phyloP scores from a whole-genome alignment of 2,888 invertebrate genomes.

The Drosophila mayaguana region DNA sequence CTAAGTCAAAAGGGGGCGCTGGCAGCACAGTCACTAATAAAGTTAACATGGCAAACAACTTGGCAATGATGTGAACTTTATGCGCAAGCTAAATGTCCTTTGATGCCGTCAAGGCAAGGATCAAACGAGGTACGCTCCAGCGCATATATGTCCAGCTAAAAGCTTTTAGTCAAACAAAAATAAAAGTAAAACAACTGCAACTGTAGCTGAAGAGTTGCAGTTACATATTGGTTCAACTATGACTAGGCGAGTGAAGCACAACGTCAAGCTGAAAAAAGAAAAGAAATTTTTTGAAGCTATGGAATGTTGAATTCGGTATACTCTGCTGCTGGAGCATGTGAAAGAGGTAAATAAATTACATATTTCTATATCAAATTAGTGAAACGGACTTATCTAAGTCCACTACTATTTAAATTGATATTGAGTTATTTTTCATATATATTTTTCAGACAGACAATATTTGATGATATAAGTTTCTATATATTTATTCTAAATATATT shows the following conservation, averaged over 20 bases:
- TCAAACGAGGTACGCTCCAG: constrained; percentile 54
- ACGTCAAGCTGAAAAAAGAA: constrained; percentile 20
- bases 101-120: constrained; percentile 53
- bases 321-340: not conserved
- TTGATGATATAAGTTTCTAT: no score
- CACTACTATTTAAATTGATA: no score
- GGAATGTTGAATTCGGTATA: not conserved
- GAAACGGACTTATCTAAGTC: no score
- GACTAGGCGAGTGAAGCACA: constrained; percentile 23
- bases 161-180: constrained; percentile 53
- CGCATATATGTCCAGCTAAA: constrained; percentile 65
- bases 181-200: constrained; percentile 16
- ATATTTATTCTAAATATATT: no score
- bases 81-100: constrained; percentile 75
- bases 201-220: constrained; percentile 27
- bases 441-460: no score
- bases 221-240: constrained; percentile 62
- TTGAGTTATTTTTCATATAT: no score
- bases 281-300: constrained; percentile 1
- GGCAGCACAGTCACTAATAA: constrained; percentile 51
- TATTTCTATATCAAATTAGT: not conserved
- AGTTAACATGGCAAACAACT: constrained; percentile 74
- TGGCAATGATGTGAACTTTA: constrained; percentile 68
- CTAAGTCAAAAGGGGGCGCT: not conserved
- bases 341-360: not conserved